Conservation (phyloP, 2,888 invertebrate species). For the Sympetrum striolatum region DNA sequence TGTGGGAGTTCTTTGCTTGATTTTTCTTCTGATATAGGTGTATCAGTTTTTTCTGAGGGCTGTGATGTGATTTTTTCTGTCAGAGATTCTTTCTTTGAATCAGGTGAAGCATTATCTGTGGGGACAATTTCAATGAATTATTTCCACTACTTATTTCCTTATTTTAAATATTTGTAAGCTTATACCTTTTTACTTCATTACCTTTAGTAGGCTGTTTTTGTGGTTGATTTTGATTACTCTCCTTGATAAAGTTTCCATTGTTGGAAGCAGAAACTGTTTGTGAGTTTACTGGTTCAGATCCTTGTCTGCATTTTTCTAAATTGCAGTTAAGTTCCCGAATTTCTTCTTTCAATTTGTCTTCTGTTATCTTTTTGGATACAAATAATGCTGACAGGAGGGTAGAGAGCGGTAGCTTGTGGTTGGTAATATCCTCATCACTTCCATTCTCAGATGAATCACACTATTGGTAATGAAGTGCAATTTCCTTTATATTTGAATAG, state of each 20-base stretch:
- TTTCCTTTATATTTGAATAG: no score
- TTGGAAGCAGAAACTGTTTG: neutral
- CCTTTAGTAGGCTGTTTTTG: neutral
- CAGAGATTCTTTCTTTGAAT: no score
- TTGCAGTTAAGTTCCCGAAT: neutral
- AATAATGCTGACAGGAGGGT: neutral
- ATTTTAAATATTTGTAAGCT: neutral
- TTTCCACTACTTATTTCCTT: neutral
- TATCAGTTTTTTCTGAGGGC: no score
- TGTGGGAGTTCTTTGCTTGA: no score
- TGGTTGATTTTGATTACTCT: neutral
- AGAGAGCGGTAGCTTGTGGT: neutral
- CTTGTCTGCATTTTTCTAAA: neutral
- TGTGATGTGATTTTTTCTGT: no score
- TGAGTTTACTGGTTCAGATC: neutral
- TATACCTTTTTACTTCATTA: neutral
- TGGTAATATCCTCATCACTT: neutral
- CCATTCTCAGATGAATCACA: neutral
- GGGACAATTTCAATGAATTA: neutral
- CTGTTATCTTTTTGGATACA: neutral
- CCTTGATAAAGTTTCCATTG: neutral
- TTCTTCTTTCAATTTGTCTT: neutral
- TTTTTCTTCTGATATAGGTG: no score
- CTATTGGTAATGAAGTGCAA: neutral
- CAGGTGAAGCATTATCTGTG: neutral